These are phyloP conservation scores for Lethenteron camtschaticum DNA, from an alignment of 2,113 vertebrate species.

Conservation along the genomic window DNA sequence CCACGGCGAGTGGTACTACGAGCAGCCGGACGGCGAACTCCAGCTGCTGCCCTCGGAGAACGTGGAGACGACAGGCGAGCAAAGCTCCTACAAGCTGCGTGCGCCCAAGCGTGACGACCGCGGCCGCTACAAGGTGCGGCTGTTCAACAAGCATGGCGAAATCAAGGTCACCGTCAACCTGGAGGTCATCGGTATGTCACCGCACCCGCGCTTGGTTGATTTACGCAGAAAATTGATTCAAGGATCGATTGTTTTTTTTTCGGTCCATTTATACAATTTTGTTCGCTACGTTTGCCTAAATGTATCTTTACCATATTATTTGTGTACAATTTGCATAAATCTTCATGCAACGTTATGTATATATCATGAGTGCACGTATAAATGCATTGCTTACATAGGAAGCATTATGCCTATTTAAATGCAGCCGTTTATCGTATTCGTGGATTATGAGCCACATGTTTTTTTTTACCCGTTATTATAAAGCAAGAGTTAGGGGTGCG, in stretches of 20 bases:
- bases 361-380: too few species aligned
- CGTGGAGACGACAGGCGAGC: conserved; percentile 52
- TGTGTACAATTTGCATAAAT: too few species aligned
- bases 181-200: conserved; percentile 61
- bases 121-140: conserved; percentile 54
- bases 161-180: conserved; percentile 70
- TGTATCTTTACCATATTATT: too few species aligned
- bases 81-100: conserved; percentile 52
- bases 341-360: too few species aligned
- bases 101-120: conserved; percentile 55
- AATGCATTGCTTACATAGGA: too few species aligned
- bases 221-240: neutral
- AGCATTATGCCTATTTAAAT: too few species aligned
- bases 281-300: neutral
- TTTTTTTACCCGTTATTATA: too few species aligned
- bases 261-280: neutral
- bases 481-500: too few species aligned
- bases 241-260: neutral
- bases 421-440: too few species aligned
- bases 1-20: conserved; percentile 67
- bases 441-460: too few species aligned
- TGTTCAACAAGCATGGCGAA: conserved; percentile 79
- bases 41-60: conserved; percentile 46
- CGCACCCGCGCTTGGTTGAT: neutral
- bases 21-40: conserved; percentile 14